Conservation (phyloP, 2,888 invertebrate genomes). For the Sinotaia quadrata region DNA sequence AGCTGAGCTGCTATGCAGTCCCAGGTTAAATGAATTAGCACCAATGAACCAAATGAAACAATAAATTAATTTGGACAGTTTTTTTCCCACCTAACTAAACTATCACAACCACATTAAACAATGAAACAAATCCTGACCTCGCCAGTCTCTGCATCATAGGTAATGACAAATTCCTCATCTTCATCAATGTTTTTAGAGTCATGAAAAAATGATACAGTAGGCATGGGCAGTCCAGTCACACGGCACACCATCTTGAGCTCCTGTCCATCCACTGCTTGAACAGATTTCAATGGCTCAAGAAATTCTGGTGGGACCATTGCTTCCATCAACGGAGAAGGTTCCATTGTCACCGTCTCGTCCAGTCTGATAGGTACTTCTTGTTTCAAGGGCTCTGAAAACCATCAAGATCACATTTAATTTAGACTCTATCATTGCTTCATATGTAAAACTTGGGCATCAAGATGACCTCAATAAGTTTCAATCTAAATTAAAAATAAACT, state of each 20-base stretch:
- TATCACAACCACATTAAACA: neutral
- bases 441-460: too few species aligned
- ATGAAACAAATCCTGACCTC: conserved; percentile 39
- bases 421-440: too few species aligned
- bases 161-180: conserved; percentile 70
- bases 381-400: conserved; percentile 40
- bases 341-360: conserved; percentile 39
- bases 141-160: conserved; percentile 68
- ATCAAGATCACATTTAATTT: too few species aligned
- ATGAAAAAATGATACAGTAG: conserved; percentile 69
- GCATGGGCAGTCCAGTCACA: conserved; percentile 67
- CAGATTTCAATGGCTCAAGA: conserved; percentile 53
- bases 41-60: too few species aligned
- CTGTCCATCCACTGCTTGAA: conserved; percentile 65
- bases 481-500: too few species aligned
- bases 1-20: too few species aligned
- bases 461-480: too few species aligned
- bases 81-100: too few species aligned
- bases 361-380: conserved; percentile 47
- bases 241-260: conserved; percentile 66
- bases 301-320: conserved; percentile 61
- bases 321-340: conserved; percentile 53
- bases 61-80: too few species aligned
- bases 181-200: conserved; percentile 71
- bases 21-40: too few species aligned